A percentile compares a stretch with the other conserved stretches of the same genome.
phyloP scores from a whole-genome alignment of 2,113 vertebrate genomes.

The Caranx ignobilis region DNA sequence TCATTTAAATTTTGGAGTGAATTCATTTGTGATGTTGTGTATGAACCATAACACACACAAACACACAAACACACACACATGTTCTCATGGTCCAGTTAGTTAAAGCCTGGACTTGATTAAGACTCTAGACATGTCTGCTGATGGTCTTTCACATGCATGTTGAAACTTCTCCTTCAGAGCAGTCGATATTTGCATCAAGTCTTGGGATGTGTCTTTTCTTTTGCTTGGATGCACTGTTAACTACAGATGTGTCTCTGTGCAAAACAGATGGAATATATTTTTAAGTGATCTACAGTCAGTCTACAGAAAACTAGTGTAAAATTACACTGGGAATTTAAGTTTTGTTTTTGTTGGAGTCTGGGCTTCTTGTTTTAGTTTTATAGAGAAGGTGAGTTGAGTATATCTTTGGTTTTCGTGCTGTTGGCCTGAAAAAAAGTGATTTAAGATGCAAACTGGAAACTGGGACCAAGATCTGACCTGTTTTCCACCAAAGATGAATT shows the following conservation, averaged over 20 bases:
- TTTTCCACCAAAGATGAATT: background rate
- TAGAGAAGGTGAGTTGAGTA: background rate
- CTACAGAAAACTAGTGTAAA: background rate
- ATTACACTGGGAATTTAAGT: too few species aligned
- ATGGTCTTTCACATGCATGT: background rate
- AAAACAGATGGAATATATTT: background rate
- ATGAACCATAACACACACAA: too few species aligned
- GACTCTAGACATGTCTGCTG: background rate
- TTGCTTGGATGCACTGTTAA: conserved; percentile 1
- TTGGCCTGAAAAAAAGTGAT: background rate
- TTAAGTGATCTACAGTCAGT: background rate
- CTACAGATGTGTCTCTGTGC: background rate
- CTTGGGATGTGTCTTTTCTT: background rate
- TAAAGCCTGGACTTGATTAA: background rate
- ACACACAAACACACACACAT: background rate
- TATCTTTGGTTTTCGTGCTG: background rate
- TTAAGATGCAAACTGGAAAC: background rate
- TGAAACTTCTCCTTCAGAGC: background rate
- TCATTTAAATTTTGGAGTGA: too few species aligned
- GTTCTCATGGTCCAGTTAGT: background rate
- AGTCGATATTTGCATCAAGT: background rate
- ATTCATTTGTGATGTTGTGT: too few species aligned
- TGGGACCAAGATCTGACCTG: background rate
- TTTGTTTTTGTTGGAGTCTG: too few species aligned
- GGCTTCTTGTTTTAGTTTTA: too few species aligned